Evolutionary conservation across 2,113 vertebrate species (phyloP).

Genomic region (Megaceryle maxima): DNA sequence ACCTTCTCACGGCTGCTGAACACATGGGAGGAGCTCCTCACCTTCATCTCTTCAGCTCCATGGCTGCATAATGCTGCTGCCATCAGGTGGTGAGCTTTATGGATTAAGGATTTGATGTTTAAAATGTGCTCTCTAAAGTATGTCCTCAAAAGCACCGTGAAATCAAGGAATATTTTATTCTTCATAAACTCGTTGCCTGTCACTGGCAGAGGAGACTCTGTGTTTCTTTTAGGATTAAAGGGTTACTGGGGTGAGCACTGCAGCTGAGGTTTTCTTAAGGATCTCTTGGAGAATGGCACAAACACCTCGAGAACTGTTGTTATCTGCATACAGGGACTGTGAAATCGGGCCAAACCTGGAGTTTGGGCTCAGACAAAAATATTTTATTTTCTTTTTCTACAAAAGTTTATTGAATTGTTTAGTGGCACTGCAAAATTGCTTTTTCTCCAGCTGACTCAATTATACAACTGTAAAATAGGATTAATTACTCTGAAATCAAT

Average conservation of each 20-base stretch:
- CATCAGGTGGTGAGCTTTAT: neutral
- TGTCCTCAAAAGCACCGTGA: neutral
- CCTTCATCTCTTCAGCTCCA: rapidly evolving
- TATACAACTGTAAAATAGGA: conserved; percentile 4
- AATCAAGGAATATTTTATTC: neutral
- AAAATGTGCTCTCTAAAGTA: neutral
- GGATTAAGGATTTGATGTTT: neutral
- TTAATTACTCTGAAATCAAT: conserved; percentile 22
- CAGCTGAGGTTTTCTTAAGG: neutral
- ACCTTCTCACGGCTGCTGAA: neutral
- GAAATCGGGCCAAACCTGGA: neutral
- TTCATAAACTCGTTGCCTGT: neutral
- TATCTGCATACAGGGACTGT: neutral
- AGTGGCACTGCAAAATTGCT: neutral
- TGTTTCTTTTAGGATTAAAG: neutral
- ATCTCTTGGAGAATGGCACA: neutral
- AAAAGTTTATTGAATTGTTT: neutral
- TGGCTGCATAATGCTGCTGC: neutral
- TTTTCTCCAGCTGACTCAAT: neutral
- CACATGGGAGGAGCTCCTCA: rapidly evolving
- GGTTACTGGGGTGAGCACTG: rapidly evolving
- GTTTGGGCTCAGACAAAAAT: neutral
- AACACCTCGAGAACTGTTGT: neutral
- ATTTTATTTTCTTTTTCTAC: neutral
- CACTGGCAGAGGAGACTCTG: neutral